Percentiles rank a stretch among this genome's conserved stretches.
These are phyloP conservation scores for Drosophila serrata DNA, from an alignment of 1,140 invertebrate genomes.

Conservation along the genomic window DNA sequence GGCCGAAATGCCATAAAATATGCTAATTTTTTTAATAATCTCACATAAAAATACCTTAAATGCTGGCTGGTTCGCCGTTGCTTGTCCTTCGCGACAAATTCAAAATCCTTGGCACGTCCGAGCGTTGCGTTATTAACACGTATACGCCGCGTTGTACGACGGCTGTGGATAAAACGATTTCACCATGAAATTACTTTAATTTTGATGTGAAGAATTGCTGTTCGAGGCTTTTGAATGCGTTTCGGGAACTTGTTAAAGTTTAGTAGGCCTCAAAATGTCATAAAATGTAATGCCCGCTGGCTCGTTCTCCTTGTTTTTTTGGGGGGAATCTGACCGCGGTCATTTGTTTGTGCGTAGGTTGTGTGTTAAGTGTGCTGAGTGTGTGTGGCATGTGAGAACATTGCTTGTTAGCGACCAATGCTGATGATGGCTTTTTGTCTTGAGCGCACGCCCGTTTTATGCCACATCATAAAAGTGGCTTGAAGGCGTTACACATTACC, in stretches of 20 bases:
- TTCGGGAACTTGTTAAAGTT: conserved; percentile 70
- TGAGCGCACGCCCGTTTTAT: conserved; percentile 68
- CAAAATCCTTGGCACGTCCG: conserved; percentile 65
- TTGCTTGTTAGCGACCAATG: conserved; percentile 61
- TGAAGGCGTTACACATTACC: conserved; percentile 67
- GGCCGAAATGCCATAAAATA: conserved; percentile 61
- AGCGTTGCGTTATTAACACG: conserved; percentile 76
- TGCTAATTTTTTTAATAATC: conserved; percentile 74
- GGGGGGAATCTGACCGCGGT: conserved; percentile 56
- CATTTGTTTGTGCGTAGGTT: conserved; percentile 54
- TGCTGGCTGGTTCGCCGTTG: conserved; percentile 28
- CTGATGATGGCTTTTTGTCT: conserved; percentile 80
- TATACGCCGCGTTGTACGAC: conserved; percentile 40
- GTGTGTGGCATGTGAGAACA: conserved; percentile 15
- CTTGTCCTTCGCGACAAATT: conserved; percentile 41
- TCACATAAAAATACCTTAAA: conserved; percentile 75
- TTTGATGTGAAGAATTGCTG: conserved; percentile 61
- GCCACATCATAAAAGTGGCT: conserved; percentile 70
- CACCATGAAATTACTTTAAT: conserved; percentile 62
- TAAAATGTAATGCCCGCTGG: conserved; percentile 70
- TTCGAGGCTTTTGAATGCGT: conserved; percentile 55
- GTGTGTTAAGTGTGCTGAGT: conserved; percentile 6
- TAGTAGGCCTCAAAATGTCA: conserved; percentile 74
- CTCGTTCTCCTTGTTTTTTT: not conserved
- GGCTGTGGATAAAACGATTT: conserved; percentile 29